These are phyloP conservation scores for Phortica variegata DNA, from an alignment of 1,140 invertebrate genomes.

Conservation along the genomic window DNA sequence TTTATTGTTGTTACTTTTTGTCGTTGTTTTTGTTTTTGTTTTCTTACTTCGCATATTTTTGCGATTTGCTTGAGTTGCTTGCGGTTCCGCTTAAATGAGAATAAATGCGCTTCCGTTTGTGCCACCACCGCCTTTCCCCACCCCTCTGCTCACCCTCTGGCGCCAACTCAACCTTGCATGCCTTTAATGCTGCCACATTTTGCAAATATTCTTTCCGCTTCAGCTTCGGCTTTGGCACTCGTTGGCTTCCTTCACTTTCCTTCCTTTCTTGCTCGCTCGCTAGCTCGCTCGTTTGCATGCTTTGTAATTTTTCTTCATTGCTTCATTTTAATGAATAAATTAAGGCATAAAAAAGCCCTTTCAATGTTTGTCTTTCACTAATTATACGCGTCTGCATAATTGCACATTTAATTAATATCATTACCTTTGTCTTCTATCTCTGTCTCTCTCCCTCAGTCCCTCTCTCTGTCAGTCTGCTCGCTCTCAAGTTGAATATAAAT, in stretches of 20 bases:
- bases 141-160: not conserved
- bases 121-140: not conserved
- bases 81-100: no score
- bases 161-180: constrained; percentile 15
- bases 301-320: constrained; percentile 7
- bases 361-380: not conserved
- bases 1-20: constrained; percentile 42
- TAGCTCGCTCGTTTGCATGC: no score
- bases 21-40: not conserved
- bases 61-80: no score
- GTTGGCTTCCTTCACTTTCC: no score
- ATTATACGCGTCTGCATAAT: constrained; percentile 1
- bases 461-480: not conserved
- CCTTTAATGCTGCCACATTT: constrained; percentile 11
- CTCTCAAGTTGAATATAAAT: not conserved
- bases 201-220: constrained; percentile 30
- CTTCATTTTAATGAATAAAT: constrained; percentile 13
- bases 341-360: constrained; percentile 22
- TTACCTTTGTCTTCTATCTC: not conserved
- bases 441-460: not conserved
- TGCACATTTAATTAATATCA: not conserved
- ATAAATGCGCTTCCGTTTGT: no score
- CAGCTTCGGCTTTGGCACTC: constrained; percentile 5
- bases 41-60: no score
- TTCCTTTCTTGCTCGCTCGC: no score